Base-by-base conservation (phyloP, 2,888 invertebrate species). In the Cephalotes varians region DNA sequence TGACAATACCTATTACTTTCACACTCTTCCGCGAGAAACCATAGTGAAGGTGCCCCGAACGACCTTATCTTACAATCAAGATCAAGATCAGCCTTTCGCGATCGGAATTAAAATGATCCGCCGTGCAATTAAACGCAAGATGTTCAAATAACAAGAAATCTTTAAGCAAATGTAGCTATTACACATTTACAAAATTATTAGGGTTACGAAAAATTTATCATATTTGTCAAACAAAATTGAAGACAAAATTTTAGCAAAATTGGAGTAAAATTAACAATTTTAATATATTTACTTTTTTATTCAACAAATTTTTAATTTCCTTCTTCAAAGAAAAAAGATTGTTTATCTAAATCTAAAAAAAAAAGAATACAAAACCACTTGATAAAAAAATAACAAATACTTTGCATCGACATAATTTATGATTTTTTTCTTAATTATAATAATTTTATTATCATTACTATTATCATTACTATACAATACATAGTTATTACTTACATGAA, bases 11-110 rank as follows among this genome's bases (percentile, higher is more conserved):
- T 18, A 4, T 79, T 34, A 56, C 77, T 79, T 79, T 79, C 77
- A 79, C 71, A 49, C 12, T 25, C 71, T 79, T 79, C 71, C 77
- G 44, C 69, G 69, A 79, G 69, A 79, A 79, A 79, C 34, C 34
- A 34, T 7, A 21, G 47, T 56, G 71, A 79, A 79, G 77, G 77
- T 56, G 77, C 56, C 69, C 12, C 34, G 69, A 77, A 80, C 60
- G 73, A 81, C 80, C 74, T 81, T 81, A 73, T 37, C 9, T 37
- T 71, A 12, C 21, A 49, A 51, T 28, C 28, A 81, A 76, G 76
- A 76, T 80, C 80, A 80, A 80, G 76, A 80, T 60, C 49, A 77
- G 60, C 28, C 28, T 60, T 49, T 81, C 62, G 51, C 62, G 21
- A 7, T 80, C 18, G 44, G 28, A 37, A 80, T 62, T 80, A 56